Conservation (phyloP, 1,140 invertebrate genomes). For the Mizuhopecten yessoensis region DNA sequence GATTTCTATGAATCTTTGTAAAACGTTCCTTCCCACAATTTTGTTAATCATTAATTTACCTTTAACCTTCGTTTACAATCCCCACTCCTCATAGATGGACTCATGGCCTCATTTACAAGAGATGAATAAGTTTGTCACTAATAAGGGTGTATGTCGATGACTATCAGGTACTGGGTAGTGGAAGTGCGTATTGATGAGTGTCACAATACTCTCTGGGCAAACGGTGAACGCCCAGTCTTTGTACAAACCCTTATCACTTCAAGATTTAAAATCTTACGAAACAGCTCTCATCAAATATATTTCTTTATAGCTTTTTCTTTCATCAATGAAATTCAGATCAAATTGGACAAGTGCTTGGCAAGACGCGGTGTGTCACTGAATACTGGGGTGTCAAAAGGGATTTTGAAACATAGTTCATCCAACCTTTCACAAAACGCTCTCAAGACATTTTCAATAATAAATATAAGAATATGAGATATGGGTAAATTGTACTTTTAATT, state of each 20-base stretch:
- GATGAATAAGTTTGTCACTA: constrained; percentile 25
- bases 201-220: constrained; percentile 11
- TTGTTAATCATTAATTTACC: constrained; percentile 27
- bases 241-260: not conserved
- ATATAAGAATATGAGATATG: not conserved
- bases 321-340: not conserved
- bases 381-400: not conserved
- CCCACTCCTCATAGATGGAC: not conserved
- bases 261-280: constrained; percentile 2
- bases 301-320: constrained; percentile 9
- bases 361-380: not conserved
- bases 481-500: not conserved
- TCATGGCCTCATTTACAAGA: not conserved
- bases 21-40: constrained; percentile 5
- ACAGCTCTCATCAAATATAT: constrained; percentile 9
- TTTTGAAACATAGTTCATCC: not conserved
- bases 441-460: not conserved
- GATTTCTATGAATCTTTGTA: not conserved
- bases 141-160: not conserved
- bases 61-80: not conserved
- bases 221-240: constrained; percentile 15
- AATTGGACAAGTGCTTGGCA: not conserved
- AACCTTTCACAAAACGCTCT: not conserved
- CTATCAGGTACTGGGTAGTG: not conserved
- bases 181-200: not conserved